Base-by-base conservation (phyloP, 2,797 vertebrate species). In the Mus spretus region DNA sequence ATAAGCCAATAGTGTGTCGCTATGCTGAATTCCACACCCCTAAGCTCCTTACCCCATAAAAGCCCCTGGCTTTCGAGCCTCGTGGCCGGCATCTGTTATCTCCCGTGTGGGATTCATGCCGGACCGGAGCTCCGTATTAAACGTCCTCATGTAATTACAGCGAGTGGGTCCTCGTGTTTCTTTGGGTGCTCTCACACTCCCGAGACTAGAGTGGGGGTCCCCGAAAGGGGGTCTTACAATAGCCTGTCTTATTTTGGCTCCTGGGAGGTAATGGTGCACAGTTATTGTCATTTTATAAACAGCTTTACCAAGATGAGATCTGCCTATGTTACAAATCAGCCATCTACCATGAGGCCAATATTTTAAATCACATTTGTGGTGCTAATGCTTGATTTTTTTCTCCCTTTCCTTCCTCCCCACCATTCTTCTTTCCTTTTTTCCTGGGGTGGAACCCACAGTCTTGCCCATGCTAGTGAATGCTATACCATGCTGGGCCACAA, bases 271-370 rank as follows among this genome's bases (percentile, higher is more conserved):
- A 44, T 44, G 55, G 50, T 74, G 31, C 28, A 50, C 77, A 84
- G 0, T 79, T 81, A 24, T 47, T 94, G 90, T 90, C 74, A 80
- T 53, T 77, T 80, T 89, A 82, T 31, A 63, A 61, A 75, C 20
- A 50, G 31, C 59, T 90, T 90, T 96, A 77, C 85, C 84, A 34
- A 74, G 81, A 53, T 63, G 34, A 3, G n/a, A 1, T 90, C 90
- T 40, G 50, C 13, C 67, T n/a, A 65, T 88, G 1, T 74, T 83
- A 34, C 3, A 89, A 78, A 53, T 72, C 37, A 85, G 28, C 2
- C 15, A n/a, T 20, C 28, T 17, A 14, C 81, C 86, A 53, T 78
- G 53, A 78, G 10, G 55, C 89, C 8, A 31, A 1, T 87, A 47
- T 53, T 72, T 85, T 72, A 11, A 15, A 86, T 37, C 37, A 37